Evolutionary conservation across 1,140 invertebrate species (phyloP), one percentile per base, ranked within the genome.

Genomic region (Drosophila pandora): DNA sequence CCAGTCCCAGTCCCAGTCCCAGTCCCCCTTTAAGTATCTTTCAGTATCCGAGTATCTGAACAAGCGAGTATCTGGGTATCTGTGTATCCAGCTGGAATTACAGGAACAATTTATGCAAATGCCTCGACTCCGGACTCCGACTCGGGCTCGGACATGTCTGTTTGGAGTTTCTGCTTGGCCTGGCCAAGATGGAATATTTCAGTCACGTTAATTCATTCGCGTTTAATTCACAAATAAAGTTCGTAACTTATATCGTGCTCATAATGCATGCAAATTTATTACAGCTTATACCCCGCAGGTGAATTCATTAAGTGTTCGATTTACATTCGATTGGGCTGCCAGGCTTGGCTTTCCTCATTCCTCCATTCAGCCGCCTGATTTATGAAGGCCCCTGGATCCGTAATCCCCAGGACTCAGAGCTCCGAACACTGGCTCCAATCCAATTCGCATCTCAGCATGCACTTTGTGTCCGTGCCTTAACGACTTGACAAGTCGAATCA

Each of bases 191-290:
- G 67, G 72, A 87, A 87, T 85, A 85, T 88, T 87, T 87, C 60
- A 87, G 83, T 87, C 83, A 88, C 83, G 82, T 88, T 87, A 87
- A 82, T 82, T 87, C 82, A 88, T 87, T 65, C 57, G 68, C 83
- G 70, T 71, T 82, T 71, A 78, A 71, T 82, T 80, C 79, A 65
- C 64, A 60, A 76, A 88, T 87, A 87, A 87, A 88, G 62, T 87
- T 82, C 75, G 54, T 82, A 87, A 88, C 78, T 88, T 87, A 87
- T 87, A 71, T 87, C 64, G 70, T 69, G 83, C 70, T 71, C 78
- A 88, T 78, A 87, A 82, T 78, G 83, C 82, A 87, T 64, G 83
- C 70, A 87, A 79, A 82, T 72, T 87, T 82, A 87, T 87, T 76
- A 65, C 48, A 54, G 52, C 9, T 25, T 52, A 47, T 61, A 13